A percentile compares a stretch with the other conserved stretches of the same genome.
phyloP scores from a whole-genome alignment of 1,140 invertebrate genomes.

The Acromyrmex echinatior region DNA sequence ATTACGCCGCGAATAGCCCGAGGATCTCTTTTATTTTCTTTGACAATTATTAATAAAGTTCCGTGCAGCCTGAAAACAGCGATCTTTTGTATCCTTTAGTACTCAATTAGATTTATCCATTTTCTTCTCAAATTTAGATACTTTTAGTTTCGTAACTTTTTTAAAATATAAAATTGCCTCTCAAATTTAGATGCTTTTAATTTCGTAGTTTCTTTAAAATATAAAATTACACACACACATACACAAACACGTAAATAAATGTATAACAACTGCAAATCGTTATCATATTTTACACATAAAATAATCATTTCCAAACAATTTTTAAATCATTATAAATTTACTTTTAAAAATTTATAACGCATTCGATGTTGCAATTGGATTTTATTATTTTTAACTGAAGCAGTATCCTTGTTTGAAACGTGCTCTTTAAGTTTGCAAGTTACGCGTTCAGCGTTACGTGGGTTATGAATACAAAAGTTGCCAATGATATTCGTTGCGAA shows the following conservation, averaged over 20 bases:
- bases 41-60: conserved; percentile 47
- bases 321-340: background rate
- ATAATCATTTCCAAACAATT: background rate
- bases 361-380: background rate
- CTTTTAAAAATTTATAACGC: background rate
- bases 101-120: background rate
- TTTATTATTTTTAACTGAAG: background rate
- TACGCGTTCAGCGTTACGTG: background rate
- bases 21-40: conserved; percentile 17
- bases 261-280: background rate
- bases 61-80: background rate
- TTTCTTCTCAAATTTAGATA: background rate
- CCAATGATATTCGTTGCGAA: background rate
- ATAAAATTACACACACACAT: background rate
- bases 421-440: background rate
- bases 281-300: background rate
- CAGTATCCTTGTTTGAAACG: background rate
- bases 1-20: conserved; percentile 25
- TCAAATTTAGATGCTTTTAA: background rate
- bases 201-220: background rate
- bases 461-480: conserved; percentile 22
- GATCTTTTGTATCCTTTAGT: conserved; percentile 9
- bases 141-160: background rate
- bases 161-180: background rate
- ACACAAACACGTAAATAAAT: background rate